These are phyloP conservation scores for Sinella curviseta DNA, from an alignment of 1,140 invertebrate species.

Conservation along the genomic window DNA sequence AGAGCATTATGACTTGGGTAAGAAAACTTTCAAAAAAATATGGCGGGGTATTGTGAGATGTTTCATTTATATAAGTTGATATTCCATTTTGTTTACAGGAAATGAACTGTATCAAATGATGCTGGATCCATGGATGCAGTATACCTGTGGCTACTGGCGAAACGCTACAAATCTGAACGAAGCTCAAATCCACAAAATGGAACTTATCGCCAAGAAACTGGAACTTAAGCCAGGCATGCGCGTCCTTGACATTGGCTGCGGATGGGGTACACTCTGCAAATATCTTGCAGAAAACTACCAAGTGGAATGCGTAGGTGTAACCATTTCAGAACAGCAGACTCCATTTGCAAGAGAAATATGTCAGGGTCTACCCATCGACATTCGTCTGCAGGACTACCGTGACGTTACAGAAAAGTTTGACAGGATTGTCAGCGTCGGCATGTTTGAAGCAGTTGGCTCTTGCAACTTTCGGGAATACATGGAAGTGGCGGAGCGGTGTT, in stretches of 20 bases:
- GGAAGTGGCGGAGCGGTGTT: conserved; percentile 27
- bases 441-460: conserved; percentile 47
- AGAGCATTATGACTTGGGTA: conserved; percentile 13
- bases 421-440: conserved; percentile 38
- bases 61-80: too few relatives aligned
- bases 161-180: conserved; percentile 35
- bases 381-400: conserved; percentile 20
- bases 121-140: conserved; percentile 7
- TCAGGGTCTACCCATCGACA: neutral
- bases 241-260: conserved; percentile 51
- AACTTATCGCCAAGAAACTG: conserved; percentile 47
- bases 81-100: too few relatives aligned
- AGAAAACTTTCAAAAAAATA: too few relatives aligned
- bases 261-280: conserved; percentile 48
- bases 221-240: conserved; percentile 47
- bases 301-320: conserved; percentile 20
- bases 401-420: conserved; percentile 26
- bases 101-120: conserved; percentile 27
- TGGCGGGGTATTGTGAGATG: too few relatives aligned
- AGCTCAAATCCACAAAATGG: conserved; percentile 43
- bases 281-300: conserved; percentile 32
- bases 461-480: conserved; percentile 32
- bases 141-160: conserved; percentile 15
- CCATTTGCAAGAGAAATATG: neutral
- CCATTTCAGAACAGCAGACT: neutral